These are phyloP conservation scores for Salmo trutta DNA, from an alignment of 2,797 vertebrate species.

Conservation along the genomic window DNA sequence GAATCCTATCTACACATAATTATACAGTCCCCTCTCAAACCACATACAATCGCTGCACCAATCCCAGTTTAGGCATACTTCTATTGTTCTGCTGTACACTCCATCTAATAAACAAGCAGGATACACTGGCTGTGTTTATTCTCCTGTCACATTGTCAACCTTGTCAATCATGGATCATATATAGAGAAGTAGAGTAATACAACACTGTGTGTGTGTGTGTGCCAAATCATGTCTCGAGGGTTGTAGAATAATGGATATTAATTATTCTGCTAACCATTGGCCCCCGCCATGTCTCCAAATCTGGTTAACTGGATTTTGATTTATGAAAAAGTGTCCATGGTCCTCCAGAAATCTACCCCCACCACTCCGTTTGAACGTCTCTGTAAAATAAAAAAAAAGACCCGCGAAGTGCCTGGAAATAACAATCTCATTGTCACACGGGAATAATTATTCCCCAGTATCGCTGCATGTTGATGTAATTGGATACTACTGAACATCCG, in stretches of 20 bases:
- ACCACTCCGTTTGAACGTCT: slow-evolving; percentile 17
- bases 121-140: too few species aligned
- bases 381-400: slow-evolving; percentile 55
- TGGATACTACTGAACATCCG: slow-evolving; percentile 79
- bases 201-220: neutral
- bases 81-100: slow-evolving; percentile 26
- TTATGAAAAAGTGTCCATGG: slow-evolving; percentile 54
- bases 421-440: slow-evolving; percentile 35
- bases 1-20: too few species aligned
- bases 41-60: too few species aligned
- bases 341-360: too few species aligned
- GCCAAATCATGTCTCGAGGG: neutral
- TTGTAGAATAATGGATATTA: slow-evolving; percentile 68
- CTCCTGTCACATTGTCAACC: too few species aligned
- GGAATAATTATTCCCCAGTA: slow-evolving; percentile 30
- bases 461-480: slow-evolving; percentile 72
- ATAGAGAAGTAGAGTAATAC: neutral
- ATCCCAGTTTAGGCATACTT: too few species aligned
- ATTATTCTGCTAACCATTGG: slow-evolving; percentile 52
- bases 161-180: too few species aligned
- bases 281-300: slow-evolving; percentile 58
- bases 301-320: slow-evolving; percentile 72
- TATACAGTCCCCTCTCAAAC: too few species aligned
- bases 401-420: slow-evolving; percentile 54
- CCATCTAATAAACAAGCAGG: slow-evolving; percentile 47